phyloP scores from a whole-genome alignment of 2,888 invertebrate genomes.

The Drosophila kambysellisi region DNA sequence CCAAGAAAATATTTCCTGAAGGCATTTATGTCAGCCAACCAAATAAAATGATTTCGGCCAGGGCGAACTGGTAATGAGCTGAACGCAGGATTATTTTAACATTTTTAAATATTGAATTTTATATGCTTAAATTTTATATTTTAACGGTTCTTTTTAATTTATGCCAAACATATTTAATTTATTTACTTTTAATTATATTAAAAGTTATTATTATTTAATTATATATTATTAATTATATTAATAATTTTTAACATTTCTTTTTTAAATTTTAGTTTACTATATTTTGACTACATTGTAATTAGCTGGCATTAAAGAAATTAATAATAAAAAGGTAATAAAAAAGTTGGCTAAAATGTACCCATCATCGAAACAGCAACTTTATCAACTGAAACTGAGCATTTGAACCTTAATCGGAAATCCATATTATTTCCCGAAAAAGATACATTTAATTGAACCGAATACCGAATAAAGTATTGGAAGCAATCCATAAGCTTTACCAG shows the following conservation, averaged over 20 bases:
- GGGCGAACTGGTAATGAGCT: constrained; percentile 33
- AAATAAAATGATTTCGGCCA: constrained; percentile 10
- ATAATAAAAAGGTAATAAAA: neutral
- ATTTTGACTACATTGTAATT: neutral
- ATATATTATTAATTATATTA: too few species aligned
- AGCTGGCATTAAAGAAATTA: neutral
- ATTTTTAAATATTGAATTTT: too few species aligned
- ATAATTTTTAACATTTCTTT: neutral
- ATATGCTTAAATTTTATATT: neutral
- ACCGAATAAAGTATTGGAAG: neutral
- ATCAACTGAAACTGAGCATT: neutral
- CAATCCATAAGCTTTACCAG: neutral
- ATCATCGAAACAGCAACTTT: rapidly evolving
- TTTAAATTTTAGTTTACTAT: neutral
- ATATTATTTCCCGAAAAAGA: neutral
- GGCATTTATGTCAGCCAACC: constrained; percentile 22
- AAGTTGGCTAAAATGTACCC: neutral
- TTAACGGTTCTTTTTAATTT: neutral
- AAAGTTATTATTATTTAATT: too few species aligned
- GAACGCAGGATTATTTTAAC: neutral
- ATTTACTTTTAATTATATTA: neutral
- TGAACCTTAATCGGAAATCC: neutral
- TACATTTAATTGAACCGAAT: neutral
- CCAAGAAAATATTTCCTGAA: constrained; percentile 41
- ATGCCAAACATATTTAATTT: neutral